These are phyloP conservation scores for Atta texana DNA, from an alignment of 1,140 invertebrate genomes.

Conservation along the genomic window DNA sequence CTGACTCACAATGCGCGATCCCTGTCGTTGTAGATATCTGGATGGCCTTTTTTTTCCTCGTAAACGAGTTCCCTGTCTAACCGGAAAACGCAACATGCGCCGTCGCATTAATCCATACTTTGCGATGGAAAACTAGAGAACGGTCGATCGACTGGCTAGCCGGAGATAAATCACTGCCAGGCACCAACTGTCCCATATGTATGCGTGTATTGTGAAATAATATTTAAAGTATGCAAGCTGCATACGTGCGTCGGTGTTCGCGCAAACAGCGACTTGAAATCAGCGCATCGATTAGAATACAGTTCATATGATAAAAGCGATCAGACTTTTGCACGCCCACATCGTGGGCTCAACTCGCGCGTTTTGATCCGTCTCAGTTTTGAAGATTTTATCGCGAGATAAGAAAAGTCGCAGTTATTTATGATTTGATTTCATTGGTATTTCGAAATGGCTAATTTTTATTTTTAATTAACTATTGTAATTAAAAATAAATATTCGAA, in stretches of 20 bases:
- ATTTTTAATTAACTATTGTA: not conserved
- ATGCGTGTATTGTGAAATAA: constrained; percentile 37
- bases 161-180: constrained; percentile 36
- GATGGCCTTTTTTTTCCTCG: not conserved
- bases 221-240: constrained; percentile 61
- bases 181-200: not conserved
- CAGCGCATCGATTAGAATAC: not conserved
- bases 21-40: constrained; percentile 8
- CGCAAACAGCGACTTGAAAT: constrained; percentile 9
- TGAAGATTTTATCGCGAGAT: constrained; percentile 16
- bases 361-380: not conserved
- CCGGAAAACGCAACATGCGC: constrained; percentile 19
- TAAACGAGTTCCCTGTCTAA: constrained; percentile 52
- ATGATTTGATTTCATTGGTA: not conserved
- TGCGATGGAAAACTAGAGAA: constrained; percentile 47
- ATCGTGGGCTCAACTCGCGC: not conserved
- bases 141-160: not conserved
- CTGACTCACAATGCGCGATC: constrained; percentile 44
- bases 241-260: not conserved
- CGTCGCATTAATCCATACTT: not conserved
- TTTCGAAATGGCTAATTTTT: not conserved
- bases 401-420: not conserved
- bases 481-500: not conserved
- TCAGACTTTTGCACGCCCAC: not conserved
- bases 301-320: not conserved